A percentile compares a stretch with the other conserved stretches of the same genome.
Conservation (phyloP, 1,140 invertebrate genomes). For the Elysia chlorotica region DNA sequence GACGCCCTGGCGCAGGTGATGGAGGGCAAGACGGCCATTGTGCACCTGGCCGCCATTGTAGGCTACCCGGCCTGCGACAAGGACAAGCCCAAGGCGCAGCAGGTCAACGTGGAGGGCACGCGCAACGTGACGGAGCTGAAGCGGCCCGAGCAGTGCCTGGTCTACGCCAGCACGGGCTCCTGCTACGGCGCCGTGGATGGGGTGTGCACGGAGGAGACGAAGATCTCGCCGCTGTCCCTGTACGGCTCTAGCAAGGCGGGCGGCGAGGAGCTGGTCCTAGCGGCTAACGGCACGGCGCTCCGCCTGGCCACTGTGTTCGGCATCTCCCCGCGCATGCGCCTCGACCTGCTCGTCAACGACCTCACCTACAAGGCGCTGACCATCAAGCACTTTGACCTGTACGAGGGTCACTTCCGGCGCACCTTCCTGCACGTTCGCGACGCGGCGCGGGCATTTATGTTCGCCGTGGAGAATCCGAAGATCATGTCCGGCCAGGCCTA, state of each 20-base stretch:
- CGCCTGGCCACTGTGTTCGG: constrained; percentile 53
- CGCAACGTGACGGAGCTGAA: constrained; percentile 40
- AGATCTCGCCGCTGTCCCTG: constrained; percentile 45
- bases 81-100: constrained; percentile 38
- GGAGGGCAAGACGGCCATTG: constrained; percentile 37
- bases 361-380: constrained; percentile 49
- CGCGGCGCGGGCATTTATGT: constrained; percentile 47
- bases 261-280: constrained; percentile 41
- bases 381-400: constrained; percentile 47
- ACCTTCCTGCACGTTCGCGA: constrained; percentile 52
- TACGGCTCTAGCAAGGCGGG: constrained; percentile 51
- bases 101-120: constrained; percentile 45
- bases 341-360: constrained; percentile 53
- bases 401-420: constrained; percentile 49
- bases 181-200: constrained; percentile 52
- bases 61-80: constrained; percentile 56
- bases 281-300: constrained; percentile 41
- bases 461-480: constrained; percentile 42
- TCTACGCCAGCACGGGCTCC: constrained; percentile 53
- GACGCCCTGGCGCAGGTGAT: constrained; percentile 33
- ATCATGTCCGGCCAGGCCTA: constrained; percentile 47
- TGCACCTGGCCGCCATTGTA: constrained; percentile 52
- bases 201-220: constrained; percentile 47
- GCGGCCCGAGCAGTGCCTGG: constrained; percentile 37
- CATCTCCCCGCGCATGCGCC: constrained; percentile 44